Percentiles rank a stretch among this genome's conserved stretches.
phyloP scores from a whole-genome alignment of 2,888 invertebrate genomes.

The Cantharis rustica region DNA sequence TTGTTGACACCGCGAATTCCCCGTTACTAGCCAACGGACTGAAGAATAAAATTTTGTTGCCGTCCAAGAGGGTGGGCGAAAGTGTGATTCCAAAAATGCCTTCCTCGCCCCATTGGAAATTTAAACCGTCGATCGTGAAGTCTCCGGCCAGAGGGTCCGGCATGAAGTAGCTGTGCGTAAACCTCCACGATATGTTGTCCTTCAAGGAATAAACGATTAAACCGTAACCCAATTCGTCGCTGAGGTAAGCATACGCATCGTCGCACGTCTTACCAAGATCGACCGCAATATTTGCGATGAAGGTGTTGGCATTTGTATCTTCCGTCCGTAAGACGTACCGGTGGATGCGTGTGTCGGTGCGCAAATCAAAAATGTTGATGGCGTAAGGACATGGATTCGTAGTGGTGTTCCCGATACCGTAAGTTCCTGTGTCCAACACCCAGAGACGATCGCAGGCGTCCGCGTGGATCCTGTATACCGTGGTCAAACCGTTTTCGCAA shows the following conservation, averaged over 20 bases:
- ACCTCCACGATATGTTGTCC: slow-evolving; percentile 78
- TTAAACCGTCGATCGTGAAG: slow-evolving; percentile 77
- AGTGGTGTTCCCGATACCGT: slow-evolving; percentile 76
- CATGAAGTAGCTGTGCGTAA: slow-evolving; percentile 78
- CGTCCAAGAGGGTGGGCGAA: slow-evolving; percentile 68
- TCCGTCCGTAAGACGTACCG: slow-evolving; percentile 70
- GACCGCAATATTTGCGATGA: slow-evolving; percentile 85
- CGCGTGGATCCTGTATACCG: slow-evolving; percentile 79
- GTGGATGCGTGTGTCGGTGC: slow-evolving; percentile 72
- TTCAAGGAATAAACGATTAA: slow-evolving; percentile 79
- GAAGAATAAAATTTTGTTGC: slow-evolving; percentile 75
- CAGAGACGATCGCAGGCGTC: slow-evolving; percentile 81
- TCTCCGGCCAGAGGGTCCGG: slow-evolving; percentile 81
- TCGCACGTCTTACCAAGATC: slow-evolving; percentile 77
- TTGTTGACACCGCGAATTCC: slow-evolving; percentile 80
- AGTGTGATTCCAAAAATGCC: slow-evolving; percentile 73
- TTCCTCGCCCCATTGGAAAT: slow-evolving; percentile 85
- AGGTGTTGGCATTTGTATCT: slow-evolving; percentile 76
- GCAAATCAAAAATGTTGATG: slow-evolving; percentile 76
- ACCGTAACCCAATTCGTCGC: slow-evolving; percentile 83
- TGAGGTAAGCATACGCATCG: slow-evolving; percentile 78
- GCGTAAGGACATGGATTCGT: slow-evolving; percentile 81
- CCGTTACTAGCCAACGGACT: slow-evolving; percentile 78
- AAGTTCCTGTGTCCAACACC: slow-evolving; percentile 83
- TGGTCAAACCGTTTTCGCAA: slow-evolving; percentile 74